A percentile compares a stretch with the other conserved stretches of the same genome.
Evolutionary conservation across 1,140 invertebrate species (phyloP).

Genomic region (Pteromalus puparum): DNA sequence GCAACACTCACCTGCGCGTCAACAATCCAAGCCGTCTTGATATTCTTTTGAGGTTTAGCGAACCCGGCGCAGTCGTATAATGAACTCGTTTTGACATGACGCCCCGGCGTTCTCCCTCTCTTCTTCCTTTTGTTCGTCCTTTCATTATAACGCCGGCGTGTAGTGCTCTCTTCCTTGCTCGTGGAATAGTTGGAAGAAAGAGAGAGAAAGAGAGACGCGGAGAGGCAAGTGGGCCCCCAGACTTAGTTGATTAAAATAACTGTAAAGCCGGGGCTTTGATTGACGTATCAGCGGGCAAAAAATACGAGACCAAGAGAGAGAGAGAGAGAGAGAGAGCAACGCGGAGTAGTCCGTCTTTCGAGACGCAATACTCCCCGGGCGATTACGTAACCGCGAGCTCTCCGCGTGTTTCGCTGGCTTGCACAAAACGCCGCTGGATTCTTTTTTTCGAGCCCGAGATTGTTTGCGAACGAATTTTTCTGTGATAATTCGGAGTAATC

Average conservation of each 20-base stretch:
- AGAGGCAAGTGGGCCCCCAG: conserved; percentile 33
- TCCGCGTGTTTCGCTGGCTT: not conserved
- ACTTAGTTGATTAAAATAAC: conserved; percentile 55
- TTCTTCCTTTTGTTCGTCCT: conserved; percentile 45
- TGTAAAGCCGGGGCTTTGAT: conserved; percentile 49
- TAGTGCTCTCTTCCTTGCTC: conserved; percentile 33
- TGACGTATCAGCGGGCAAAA: conserved; percentile 52
- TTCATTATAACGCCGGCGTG: conserved; percentile 40
- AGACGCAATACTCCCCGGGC: conserved; percentile 44
- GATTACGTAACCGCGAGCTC: conserved; percentile 44
- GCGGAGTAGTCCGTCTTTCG: conserved; percentile 1
- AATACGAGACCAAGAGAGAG: not conserved
- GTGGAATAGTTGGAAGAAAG: conserved; percentile 6
- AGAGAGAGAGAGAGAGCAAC: not conserved
- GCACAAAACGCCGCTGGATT: conserved; percentile 12
- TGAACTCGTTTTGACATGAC: conserved; percentile 69
- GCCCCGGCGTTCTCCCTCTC: conserved; percentile 31
- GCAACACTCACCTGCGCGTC: conserved; percentile 12
- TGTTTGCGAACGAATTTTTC: not conserved
- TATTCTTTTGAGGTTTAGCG: conserved; percentile 43
- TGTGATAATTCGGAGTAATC: too few species aligned
- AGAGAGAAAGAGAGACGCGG: conserved; percentile 8
- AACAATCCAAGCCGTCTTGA: not conserved
- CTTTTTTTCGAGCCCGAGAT: not conserved
- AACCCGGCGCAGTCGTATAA: conserved; percentile 59